Evolutionary conservation across 2,797 vertebrate species (phyloP), one percentile per base, ranked within the genome.

Genomic region (Pagetopsis macropterus): DNA sequence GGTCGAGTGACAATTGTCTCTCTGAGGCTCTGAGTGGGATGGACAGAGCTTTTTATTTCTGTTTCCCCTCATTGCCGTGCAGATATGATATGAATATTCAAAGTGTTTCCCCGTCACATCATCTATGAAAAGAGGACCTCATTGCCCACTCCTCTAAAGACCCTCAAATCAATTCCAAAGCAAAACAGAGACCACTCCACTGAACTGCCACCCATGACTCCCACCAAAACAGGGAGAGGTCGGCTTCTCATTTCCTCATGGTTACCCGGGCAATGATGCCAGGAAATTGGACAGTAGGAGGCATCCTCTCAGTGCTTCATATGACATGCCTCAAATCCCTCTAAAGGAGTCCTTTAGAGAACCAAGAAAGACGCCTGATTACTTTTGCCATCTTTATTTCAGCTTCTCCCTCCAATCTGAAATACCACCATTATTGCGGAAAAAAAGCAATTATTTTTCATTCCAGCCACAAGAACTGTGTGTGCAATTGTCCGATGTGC

Each of bases 241-340:
- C 65, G 72, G 74, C 81, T 74, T 27, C 78, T 89, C 81, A 76
- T 93, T 91, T 92, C 90, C 84, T 89, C 86, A 70, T 90, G 88
- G 91, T 94, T 89, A 89, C 78, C 40, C 84, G 76, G 87, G 54
- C 89, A 91, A 92, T 88, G 89, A 92, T 84, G 86, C 91, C 87
- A 78, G 84, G 84, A 92, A 91, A 90, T 86, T 78, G 82, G 88
- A 84, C 81, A 82, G 85, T 76, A 73, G 85, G 79, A 88, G 81
- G 83, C 84, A 62, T 72, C 71, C 70, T 82, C 83, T 86, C 72
- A 44, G 58, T 70, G 81, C 75, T 40, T 72, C 76, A 59, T 79
- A 67, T 63, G 79, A 88, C 87, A 84, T 65, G 83, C 80, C 72
- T 88, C 71, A 72, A 81, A 86, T 82, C 83, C 69, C 69, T 84